Conservation (phyloP, 2,797 vertebrate genomes). For the Eidolon dupreanum region DNA sequence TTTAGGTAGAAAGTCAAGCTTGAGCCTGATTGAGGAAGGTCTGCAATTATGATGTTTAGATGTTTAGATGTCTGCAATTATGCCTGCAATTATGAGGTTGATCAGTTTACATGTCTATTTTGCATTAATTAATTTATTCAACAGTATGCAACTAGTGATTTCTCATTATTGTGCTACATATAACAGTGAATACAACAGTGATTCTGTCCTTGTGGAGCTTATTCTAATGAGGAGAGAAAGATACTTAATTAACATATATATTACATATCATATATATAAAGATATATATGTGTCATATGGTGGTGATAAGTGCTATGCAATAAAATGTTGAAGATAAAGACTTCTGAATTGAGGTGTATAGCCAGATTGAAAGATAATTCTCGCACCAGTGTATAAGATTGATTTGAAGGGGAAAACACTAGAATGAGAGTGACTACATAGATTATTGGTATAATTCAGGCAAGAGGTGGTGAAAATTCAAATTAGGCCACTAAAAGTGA, state of each 20-base stretch:
- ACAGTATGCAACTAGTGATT: background rate
- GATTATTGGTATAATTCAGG: background rate
- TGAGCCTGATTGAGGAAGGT: background rate
- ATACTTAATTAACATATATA: background rate
- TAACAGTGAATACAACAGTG: background rate
- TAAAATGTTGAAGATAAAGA: slow-evolving; percentile 16
- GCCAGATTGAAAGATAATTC: slow-evolving; percentile 26
- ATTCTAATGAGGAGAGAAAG: slow-evolving; percentile 1
- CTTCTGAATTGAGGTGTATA: background rate
- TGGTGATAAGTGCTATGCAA: background rate
- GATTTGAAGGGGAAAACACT: background rate
- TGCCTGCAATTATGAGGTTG: slow-evolving; percentile 30
- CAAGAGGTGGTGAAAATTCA: background rate
- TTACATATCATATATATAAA: background rate
- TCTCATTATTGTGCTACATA: background rate
- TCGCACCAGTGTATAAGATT: background rate
- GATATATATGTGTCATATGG: background rate
- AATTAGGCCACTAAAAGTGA: background rate
- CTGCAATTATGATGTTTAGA: background rate
- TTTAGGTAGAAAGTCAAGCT: slow-evolving; percentile 24
- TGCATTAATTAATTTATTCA: slow-evolving; percentile 21
- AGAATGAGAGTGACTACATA: background rate
- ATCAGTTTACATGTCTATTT: slow-evolving; percentile 21
- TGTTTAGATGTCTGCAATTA: slow-evolving; percentile 32
- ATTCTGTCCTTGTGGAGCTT: background rate